Base-by-base conservation (phyloP, 2,797 vertebrate species). In the Anabas testudineus region DNA sequence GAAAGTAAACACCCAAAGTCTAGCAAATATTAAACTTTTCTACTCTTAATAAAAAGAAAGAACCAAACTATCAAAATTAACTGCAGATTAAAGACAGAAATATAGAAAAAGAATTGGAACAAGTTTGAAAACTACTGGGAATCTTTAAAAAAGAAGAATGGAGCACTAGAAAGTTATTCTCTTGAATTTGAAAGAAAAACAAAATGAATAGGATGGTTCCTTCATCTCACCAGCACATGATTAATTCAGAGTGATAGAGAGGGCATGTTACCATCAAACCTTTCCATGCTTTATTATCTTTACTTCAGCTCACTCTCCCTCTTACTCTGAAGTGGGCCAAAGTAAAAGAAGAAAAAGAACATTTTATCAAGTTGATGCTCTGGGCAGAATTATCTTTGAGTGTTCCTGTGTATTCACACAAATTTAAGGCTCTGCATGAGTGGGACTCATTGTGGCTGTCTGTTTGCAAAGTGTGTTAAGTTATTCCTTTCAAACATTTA, bases 101-200 rank as follows among this genome's bases (percentile, higher is more conserved):
- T 10, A 32, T 47, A 43, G 16, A 67, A 47, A 66, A 59, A 37
- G 5, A 49, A 54, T 59, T 56, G 1, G 18, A 67, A 61, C 34
- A 0, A 39, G 32, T 5, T 28, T 69, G 24, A 64, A 65, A 62
- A 57, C n/a, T 7, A 21, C 2, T 32, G n/a, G 12, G 13, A 48
- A 47, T 46, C 4, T 52, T 66, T 4, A 39, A 47, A 51, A 32
- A 32, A 2, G 1, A 1, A 8, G 30, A 32, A 32, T 32, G 8
- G 8, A 32, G 30, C 30, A 8, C 30, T 32, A 55, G 37, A 67
- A 63, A 59, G 55, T 10, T 12, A 39, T 65, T 45, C 41, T 61
- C 49, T 49, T 67, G 45, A 62, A 68, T 77, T 42, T 73, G 30
- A 71, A 55, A 55, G 62, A n/a, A 67, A 65, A 37, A 7, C 24